Percentiles rank a stretch among this genome's conserved stretches.
These are phyloP conservation scores for Ochlodes sylvanus DNA, from an alignment of 2,888 invertebrate species.

Conservation along the genomic window DNA sequence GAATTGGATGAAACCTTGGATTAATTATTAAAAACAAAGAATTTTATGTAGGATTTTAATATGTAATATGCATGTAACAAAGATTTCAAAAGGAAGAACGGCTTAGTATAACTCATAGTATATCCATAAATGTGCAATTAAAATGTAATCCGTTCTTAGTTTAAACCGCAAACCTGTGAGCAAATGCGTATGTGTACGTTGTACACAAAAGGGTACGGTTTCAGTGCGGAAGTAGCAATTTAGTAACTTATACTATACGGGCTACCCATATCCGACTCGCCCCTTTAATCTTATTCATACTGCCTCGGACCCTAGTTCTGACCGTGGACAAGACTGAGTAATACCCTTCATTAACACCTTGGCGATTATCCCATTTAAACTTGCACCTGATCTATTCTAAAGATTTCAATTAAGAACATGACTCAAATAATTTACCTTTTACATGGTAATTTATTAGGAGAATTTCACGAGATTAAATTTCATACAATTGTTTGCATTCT, in stretches of 20 bases:
- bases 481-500: too few species aligned
- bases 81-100: too few species aligned
- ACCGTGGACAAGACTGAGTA: constrained; percentile 41
- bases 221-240: constrained; percentile 24
- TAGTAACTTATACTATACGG: constrained; percentile 10
- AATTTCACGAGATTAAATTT: too few species aligned
- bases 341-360: constrained; percentile 45
- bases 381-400: constrained; percentile 37
- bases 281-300: constrained; percentile 34
- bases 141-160: background rate
- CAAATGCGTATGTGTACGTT: background rate
- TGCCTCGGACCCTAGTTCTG: constrained; percentile 26
- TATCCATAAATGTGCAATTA: background rate
- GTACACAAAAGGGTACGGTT: constrained; percentile 13
- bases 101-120: background rate
- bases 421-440: too few species aligned
- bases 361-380: constrained; percentile 39
- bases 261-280: constrained; percentile 16
- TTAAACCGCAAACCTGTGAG: background rate
- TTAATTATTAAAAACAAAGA: background rate
- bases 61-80: too few species aligned
- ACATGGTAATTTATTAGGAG: too few species aligned
- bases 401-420: background rate
- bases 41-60: too few species aligned
- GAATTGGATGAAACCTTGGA: too few species aligned